Base-by-base conservation (phyloP, 2,113 vertebrate genomes). In the Climacteris rufus region DNA sequence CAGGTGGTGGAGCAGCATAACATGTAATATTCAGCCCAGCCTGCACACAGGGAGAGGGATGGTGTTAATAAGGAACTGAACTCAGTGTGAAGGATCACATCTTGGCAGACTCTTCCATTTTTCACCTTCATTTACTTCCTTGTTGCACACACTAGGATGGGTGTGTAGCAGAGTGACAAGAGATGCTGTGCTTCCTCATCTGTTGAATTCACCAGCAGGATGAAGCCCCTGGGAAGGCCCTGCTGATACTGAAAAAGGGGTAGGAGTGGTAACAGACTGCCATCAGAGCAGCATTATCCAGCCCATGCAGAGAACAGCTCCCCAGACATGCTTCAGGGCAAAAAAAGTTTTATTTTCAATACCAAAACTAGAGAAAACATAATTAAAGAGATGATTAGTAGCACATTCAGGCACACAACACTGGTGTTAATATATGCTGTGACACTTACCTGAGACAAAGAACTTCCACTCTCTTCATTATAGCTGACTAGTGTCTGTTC, bases 401-500 rank as follows among this genome's bases (percentile, higher is more conserved):
- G n/a, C 64, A 74, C 42, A 37, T n/a, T 35, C 39, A 74, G 65
- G 21, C 61, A 44, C 42, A 44, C 24, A 63, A 1, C 68, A 31
- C 39, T 35, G 30, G 23, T 16, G 20, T 61, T 61, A 66, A 56
- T 60, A 28, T 5, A 5, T 11, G 12, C 42, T 84, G 59, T 40
- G 30, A 39, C 63, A 39, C 63, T 83, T 85, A 95, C 97, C 87
- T 95, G 87, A 66, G 44, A 54, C 15, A 87, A 59, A 21, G 23
- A 8, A 9, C 28, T 87, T 69, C 71, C 59, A 18, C 97, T 90
- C 72, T 97, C 96, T 9, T 89, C 77, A 1, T 95, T 98, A 37
- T 90, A 98, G 2, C 7, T 23, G 17, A 97, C 91, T 44, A 97
- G 93, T 39, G 96, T 96, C 95, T 98, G 97, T 59, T 92, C 93